Evolutionary conservation across 2,113 vertebrate species (phyloP).

Genomic region (Gymnorhina tibicen): DNA sequence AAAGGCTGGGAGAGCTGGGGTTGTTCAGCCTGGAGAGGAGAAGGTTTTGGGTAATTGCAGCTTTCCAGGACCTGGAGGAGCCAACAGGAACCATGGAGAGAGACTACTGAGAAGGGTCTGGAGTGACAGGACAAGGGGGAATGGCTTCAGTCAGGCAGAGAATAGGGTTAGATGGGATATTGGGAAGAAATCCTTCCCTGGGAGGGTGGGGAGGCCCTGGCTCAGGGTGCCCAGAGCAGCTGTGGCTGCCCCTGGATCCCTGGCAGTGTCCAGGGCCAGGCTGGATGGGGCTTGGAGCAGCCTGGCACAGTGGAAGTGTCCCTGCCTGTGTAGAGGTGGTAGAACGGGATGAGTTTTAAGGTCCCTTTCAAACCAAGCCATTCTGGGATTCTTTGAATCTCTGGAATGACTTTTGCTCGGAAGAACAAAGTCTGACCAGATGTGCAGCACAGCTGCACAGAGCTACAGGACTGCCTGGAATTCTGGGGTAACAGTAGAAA

Average conservation of each 20-base stretch:
- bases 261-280: neutral
- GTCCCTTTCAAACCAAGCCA: neutral
- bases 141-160: neutral
- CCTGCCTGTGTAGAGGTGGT: neutral
- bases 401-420: neutral
- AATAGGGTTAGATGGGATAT: rapidly evolving
- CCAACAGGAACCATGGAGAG: neutral
- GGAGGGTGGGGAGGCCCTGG: neutral
- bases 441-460: neutral
- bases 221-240: neutral
- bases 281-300: neutral
- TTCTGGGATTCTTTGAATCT: neutral
- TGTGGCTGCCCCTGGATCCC: neutral
- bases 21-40: neutral
- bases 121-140: rapidly evolving
- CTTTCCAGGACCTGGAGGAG: neutral
- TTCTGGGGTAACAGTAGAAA: neutral
- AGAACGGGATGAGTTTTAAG: neutral
- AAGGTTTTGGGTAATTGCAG: neutral
- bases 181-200: neutral
- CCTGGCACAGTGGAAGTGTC: neutral
- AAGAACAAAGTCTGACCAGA: neutral
- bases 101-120: rapidly evolving
- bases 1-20: neutral
- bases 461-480: neutral